Evolutionary conservation across 2,888 invertebrate genomes (phyloP).

Genomic region (Theretra japonica): DNA sequence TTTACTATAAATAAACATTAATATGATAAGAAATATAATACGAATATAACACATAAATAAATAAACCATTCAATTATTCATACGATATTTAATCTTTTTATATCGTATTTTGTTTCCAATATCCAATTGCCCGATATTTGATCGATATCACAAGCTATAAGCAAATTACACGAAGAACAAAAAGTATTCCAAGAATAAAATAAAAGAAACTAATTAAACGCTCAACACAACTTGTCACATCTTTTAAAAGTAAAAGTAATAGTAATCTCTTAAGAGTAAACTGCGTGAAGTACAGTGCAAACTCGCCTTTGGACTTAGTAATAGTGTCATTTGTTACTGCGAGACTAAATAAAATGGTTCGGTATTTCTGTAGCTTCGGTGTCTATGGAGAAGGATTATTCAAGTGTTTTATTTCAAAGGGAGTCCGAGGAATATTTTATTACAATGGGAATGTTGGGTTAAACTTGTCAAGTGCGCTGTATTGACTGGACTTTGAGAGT

Average conservation of each 20-base stretch:
- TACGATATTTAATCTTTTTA: too few species aligned
- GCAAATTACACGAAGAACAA: too few species aligned
- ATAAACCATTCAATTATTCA: too few species aligned
- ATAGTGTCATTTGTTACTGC: constrained; percentile 28
- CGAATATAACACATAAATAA: too few species aligned
- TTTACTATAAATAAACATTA: too few species aligned
- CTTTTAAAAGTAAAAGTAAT: too few species aligned
- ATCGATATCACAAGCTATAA: too few species aligned
- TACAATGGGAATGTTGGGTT: background rate
- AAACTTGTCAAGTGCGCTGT: background rate
- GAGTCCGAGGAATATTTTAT: constrained; percentile 24
- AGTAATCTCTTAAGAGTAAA: background rate
- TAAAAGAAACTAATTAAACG: background rate
- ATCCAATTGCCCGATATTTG: too few species aligned
- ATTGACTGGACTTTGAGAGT: too few species aligned
- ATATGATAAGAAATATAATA: too few species aligned
- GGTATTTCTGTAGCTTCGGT: constrained; percentile 13
- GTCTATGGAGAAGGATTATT: constrained; percentile 14
- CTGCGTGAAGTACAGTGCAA: constrained; percentile 2
- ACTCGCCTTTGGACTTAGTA: constrained; percentile 19
- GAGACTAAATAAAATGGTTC: constrained; percentile 13
- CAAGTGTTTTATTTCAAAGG: constrained; percentile 19
- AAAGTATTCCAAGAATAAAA: background rate
- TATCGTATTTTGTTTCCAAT: too few species aligned
- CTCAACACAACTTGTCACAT: too few species aligned